Base-by-base conservation (phyloP, 2,888 invertebrate genomes). In the Caenorhabditis doughertyi region DNA sequence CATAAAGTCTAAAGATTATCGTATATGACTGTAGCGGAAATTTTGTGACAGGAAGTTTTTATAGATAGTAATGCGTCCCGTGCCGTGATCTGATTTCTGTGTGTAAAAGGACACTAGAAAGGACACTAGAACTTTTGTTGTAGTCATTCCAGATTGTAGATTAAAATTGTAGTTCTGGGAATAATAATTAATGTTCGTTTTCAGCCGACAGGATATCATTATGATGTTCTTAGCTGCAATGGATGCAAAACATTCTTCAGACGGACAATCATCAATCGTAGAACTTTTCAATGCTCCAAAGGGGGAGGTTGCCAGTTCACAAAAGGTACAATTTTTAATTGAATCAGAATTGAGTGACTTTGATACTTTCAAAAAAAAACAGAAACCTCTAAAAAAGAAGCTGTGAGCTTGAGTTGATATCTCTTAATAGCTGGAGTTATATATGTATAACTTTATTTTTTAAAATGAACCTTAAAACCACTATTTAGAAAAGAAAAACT, bases 231-330 rank as follows among this genome's bases (percentile, higher is more conserved):
- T 32, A 84, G 84, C 42, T 88, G 88, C 76, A 88, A 88, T 64
- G 88, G 88, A 16, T 88, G 88, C 73, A 88, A 88, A 70, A 88
- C 88, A 7, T 88, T 88, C 70, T 88, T 87, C 53, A 53, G 88
- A 51, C 55, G 87, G 11, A 89, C 88, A 9, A 76, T 89, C 9
- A 85, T 89, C 76, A 73, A 81, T 42, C 83, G 79, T 16, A 58
- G 88, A 16, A 67, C 53, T 0, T 89, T 89, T 68, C 39, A 49
- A 9, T 89, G 88, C 55, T 64, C 86, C 8, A 83, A 86, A 60
- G 87, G 84, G 35, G 88, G 87, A 8, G 79, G 79, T n/a, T 89
- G 88, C 49, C 79, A 81, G 21, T 89, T 87, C 27, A 84, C 76
- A 29, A 89, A 87, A 87, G 87, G 88, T 88, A 21, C 11, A 25